Evolutionary conservation across 2,113 vertebrate species (phyloP).

Genomic region (Entosphenus tridentatus): DNA sequence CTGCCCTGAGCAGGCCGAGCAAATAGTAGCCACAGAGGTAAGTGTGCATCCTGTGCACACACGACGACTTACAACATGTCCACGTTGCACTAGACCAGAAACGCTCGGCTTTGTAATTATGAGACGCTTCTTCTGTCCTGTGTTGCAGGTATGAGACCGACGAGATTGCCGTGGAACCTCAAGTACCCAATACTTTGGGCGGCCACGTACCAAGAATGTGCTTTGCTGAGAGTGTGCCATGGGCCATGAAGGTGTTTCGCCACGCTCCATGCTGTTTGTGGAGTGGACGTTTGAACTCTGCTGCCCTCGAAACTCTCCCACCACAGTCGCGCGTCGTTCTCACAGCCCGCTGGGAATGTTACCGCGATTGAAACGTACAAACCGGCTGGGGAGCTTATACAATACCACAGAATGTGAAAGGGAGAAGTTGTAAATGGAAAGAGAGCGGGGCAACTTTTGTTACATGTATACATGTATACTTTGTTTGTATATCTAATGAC

Average conservation of each 20-base stretch:
- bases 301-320: neutral
- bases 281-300: constrained; percentile 2
- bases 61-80: neutral
- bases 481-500: neutral
- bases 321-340: neutral
- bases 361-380: neutral
- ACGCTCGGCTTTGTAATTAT: neutral
- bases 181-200: neutral
- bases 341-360: neutral
- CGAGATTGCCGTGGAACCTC: neutral
- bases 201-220: neutral
- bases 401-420: constrained; percentile 1
- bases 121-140: neutral
- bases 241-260: neutral
- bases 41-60: neutral
- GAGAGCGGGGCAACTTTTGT: neutral
- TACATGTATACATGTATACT: neutral
- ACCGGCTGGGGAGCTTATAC: neutral
- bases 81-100: neutral
- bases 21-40: constrained; percentile 3
- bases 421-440: neutral
- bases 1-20: neutral
- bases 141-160: constrained; percentile 4
- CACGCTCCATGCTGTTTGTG: neutral
- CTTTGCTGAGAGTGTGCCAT: neutral